Percentiles rank a stretch among this genome's conserved stretches.
Evolutionary conservation across 1,140 invertebrate genomes (phyloP).

Genomic region (Calosoma granatense): DNA sequence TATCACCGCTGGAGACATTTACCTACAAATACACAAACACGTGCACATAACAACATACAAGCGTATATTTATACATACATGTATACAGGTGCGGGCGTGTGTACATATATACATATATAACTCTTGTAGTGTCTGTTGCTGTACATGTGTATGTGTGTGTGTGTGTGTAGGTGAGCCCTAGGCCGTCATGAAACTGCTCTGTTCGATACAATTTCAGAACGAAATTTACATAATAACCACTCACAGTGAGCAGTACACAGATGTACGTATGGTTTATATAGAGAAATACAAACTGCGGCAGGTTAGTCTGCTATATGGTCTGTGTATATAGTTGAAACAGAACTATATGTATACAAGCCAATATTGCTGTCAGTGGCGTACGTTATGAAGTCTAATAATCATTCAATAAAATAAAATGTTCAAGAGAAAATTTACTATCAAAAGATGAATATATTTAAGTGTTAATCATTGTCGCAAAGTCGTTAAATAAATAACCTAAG

Average conservation of each 20-base stretch:
- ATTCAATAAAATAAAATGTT: too few relatives aligned
- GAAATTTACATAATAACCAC: constrained; percentile 7
- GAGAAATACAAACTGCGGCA: not conserved
- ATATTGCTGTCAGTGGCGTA: too few relatives aligned
- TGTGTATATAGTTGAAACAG: not conserved
- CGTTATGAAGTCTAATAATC: too few relatives aligned
- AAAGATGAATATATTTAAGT: too few relatives aligned
- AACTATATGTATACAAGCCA: too few relatives aligned
- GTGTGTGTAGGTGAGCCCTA: not conserved
- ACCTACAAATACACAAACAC: not conserved
- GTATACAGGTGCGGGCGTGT: not conserved
- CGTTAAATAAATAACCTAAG: too few relatives aligned
- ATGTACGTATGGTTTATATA: constrained; percentile 1
- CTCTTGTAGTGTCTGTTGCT: not conserved
- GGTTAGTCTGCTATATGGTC: not conserved
- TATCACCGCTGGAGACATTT: not conserved
- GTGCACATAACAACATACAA: not conserved
- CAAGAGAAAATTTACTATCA: too few relatives aligned
- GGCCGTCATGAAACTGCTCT: not conserved
- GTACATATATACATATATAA: too few relatives aligned
- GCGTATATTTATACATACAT: not conserved
- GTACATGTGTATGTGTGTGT: not conserved
- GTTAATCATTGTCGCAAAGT: too few relatives aligned
- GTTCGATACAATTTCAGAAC: constrained; percentile 5
- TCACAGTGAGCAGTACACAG: not conserved